Evolutionary conservation across 2,888 invertebrate genomes (phyloP), one percentile per base, ranked within the genome.

Genomic region (Zhengitettix transpicula): DNA sequence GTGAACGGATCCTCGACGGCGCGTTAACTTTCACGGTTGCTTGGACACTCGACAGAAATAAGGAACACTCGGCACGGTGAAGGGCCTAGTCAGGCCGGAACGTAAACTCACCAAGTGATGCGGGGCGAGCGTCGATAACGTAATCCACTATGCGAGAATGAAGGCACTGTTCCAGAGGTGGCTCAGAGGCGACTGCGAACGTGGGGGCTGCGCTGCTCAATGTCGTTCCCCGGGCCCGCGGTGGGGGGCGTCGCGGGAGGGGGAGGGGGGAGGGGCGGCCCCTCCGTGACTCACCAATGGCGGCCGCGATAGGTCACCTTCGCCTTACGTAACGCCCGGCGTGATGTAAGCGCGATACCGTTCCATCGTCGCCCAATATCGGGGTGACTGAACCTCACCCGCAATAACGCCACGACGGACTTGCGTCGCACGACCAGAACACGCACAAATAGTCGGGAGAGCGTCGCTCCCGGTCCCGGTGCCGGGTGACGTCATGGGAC

Each of bases 271-370:
- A 73, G 74, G 74, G 73, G 73, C 74, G 74, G 74, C 74, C 75
- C 74, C 74, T 74, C 73, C 67, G 71, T 75, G 74, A 75, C 67
- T 75, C 75, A 75, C 74, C 73, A 74, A 74, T 74, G 73, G 72
- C 71, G 71, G 71, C 69, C 69, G 68, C 71, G 72, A 73, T 74
- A 73, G 74, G 75, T 75, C 75, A 74, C 73, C 74, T 75, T 75
- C 73, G 72, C 66, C 69, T 72, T 73, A 72, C 72, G 72, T 73
- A 72, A 73, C 60, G 55, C 44, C 55, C 42, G 55, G 42, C 57
- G 57, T 62, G 60, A 59, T 59, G 62, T 62, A 62, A 62, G 57
- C 62, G 42, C 42, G 58, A 59, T 62, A 58, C 62, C 64, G 64
- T 64, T 64, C 60, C 58, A 28, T 28, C 28, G 28, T 28, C 28